Conservation (phyloP, 1,140 invertebrate species). For the Trigoniulus corallinus region DNA sequence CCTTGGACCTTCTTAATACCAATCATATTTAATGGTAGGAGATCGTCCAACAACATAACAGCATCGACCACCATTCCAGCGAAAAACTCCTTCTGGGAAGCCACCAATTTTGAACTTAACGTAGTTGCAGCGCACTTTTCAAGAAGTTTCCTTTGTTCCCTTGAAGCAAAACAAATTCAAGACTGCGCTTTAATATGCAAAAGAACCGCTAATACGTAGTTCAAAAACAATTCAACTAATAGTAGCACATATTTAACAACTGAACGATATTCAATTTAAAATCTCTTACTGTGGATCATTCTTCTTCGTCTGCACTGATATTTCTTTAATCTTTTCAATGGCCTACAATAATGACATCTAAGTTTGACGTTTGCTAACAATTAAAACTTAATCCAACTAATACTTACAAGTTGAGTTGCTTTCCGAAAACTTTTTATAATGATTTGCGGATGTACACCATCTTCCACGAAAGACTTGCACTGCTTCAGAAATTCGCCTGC, state of each 20-base stretch:
- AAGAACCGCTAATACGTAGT: not conserved
- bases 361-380: not conserved
- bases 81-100: slow-evolving; percentile 91
- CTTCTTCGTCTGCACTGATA: slow-evolving; percentile 53
- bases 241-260: slow-evolving; percentile 6
- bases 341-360: slow-evolving; percentile 30
- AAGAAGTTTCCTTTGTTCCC: slow-evolving; percentile 56
- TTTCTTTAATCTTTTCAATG: slow-evolving; percentile 64
- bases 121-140: slow-evolving; percentile 93
- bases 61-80: slow-evolving; percentile 95
- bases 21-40: slow-evolving; percentile 96
- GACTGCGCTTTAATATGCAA: slow-evolving; percentile 1
- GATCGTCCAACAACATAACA: slow-evolving; percentile 78
- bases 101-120: slow-evolving; percentile 90
- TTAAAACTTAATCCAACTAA: slow-evolving; percentile 5
- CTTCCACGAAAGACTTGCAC: slow-evolving; percentile 88
- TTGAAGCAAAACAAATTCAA: slow-evolving; percentile 16
- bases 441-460: slow-evolving; percentile 87
- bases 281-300: slow-evolving; percentile 24
- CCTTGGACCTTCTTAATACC: slow-evolving; percentile 98
- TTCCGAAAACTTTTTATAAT: slow-evolving; percentile 74
- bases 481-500: slow-evolving; percentile 93
- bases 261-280: too few species aligned
- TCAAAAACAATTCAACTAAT: slow-evolving; percentile 10
- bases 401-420: slow-evolving; percentile 46